These are phyloP conservation scores for Melangyna quadrimaculata DNA, from an alignment of 2,888 invertebrate species.

Conservation along the genomic window DNA sequence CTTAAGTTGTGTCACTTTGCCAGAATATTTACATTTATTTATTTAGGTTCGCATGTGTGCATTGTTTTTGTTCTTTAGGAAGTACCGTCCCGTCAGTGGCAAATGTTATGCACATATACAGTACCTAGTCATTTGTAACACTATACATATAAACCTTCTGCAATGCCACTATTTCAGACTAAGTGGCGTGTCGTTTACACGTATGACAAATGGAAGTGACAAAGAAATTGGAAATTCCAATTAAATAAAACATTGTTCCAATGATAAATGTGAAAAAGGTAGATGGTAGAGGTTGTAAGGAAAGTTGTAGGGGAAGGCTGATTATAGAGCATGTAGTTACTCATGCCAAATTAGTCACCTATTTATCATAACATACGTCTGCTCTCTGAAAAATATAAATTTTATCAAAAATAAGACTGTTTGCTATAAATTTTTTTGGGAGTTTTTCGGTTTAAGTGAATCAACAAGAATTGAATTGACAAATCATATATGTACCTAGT, in stretches of 20 bases:
- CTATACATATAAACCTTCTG: slow-evolving; percentile 48
- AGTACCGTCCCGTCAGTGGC: slow-evolving; percentile 34
- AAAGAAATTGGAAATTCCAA: slow-evolving; percentile 69
- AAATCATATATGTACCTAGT: too few species aligned
- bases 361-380: background rate
- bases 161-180: slow-evolving; percentile 47
- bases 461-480: too few species aligned
- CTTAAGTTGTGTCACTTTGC: slow-evolving; percentile 63
- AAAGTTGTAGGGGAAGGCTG: background rate
- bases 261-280: background rate
- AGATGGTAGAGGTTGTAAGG: background rate
- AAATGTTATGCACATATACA: background rate
- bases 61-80: background rate
- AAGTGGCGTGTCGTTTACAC: slow-evolving; percentile 64
- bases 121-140: slow-evolving; percentile 15
- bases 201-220: slow-evolving; percentile 65
- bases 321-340: background rate
- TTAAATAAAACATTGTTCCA: slow-evolving; percentile 55
- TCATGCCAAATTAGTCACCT: background rate
- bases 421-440: background rate
- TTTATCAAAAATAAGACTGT: background rate
- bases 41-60: slow-evolving; percentile 58
- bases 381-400: background rate
- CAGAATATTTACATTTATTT: slow-evolving; percentile 68
- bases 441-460: background rate